Base-by-base conservation (phyloP, 2,113 vertebrate genomes). In the Crocuta crocuta region DNA sequence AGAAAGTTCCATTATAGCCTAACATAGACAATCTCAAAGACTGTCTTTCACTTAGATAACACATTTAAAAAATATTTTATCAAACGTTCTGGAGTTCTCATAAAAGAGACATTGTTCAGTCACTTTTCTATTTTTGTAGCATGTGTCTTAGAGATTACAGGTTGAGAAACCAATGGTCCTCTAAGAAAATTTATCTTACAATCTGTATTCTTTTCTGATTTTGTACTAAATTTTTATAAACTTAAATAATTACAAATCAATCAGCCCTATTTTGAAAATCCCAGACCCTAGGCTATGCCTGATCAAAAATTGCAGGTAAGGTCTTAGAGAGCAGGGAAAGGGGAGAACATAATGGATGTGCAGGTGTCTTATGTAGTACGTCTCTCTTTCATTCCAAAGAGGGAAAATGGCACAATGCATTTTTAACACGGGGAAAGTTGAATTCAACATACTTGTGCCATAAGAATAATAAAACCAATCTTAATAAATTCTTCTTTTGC, bases 401-500 rank as follows among this genome's bases (percentile, higher is more conserved):
- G 39, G 63, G 50, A 43, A 21, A 7, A 39, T 13, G 8, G 33
- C 19, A 10, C 4, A 26, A 13, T 31, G 39, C 3, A 8, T 21
- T 45, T 33, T 1, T 61, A 5, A 35, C 45, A 50, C 26, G 35
- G 58, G 26, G 6, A 9, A 73, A 58, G 26, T 17, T 73, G 33
- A 87, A n/a, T 24, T 45, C 73, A 81, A 31, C 7, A 4, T 81
- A 1, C 3, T 9, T 92, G 26, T 43, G 48, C 13, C 13, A 8
- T 76, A 53, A 65, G 63, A 73, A 13, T 89, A 81, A 28, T 9
- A 4, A 91, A 91, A 26, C 17, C 39, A 31, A 19, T 33, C 4
- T 91, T 86, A 74, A 81, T 21, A 55, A 48, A 31, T 93, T 89
- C 8, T 95, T 95, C 43, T 98, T 97, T 91, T 97, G 3, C 97